These are phyloP conservation scores for Himalopsyche japonica DNA, from an alignment of 2,888 invertebrate species.

Conservation along the genomic window DNA sequence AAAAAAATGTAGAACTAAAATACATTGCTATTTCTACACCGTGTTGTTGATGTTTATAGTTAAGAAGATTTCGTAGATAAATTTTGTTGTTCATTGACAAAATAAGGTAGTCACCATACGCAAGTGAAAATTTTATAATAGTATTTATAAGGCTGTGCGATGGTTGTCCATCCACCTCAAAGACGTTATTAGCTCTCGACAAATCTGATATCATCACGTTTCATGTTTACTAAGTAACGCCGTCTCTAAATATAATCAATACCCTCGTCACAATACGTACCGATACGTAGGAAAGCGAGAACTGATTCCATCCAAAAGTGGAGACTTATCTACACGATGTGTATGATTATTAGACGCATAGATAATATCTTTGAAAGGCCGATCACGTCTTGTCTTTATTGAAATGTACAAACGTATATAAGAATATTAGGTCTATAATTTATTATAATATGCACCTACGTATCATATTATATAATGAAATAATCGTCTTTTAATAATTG, in stretches of 20 bases:
- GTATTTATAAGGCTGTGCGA: neutral
- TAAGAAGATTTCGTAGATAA: too few relatives aligned
- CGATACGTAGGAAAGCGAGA: neutral
- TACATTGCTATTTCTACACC: too few relatives aligned
- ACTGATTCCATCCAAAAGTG: neutral
- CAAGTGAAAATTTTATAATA: too few relatives aligned
- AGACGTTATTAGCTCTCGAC: neutral
- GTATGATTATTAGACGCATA: neutral
- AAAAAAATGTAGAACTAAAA: too few relatives aligned
- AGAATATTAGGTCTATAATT: too few relatives aligned
- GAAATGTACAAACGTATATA: neutral
- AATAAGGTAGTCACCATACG: too few relatives aligned
- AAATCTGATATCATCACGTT: conserved; percentile 8
- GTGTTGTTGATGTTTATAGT: too few relatives aligned
- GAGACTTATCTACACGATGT: neutral
- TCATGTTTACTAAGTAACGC: conserved; percentile 24
- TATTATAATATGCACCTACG: too few relatives aligned
- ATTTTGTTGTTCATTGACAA: too few relatives aligned
- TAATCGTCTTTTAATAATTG: too few relatives aligned
- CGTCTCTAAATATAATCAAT: conserved; percentile 17
- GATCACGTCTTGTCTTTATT: neutral
- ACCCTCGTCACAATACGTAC: neutral
- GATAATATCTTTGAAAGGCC: neutral
- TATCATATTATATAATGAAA: too few relatives aligned
- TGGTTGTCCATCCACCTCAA: neutral